Evolutionary conservation across 1,140 invertebrate species (phyloP).

Genomic region (Euborellia annulipes): DNA sequence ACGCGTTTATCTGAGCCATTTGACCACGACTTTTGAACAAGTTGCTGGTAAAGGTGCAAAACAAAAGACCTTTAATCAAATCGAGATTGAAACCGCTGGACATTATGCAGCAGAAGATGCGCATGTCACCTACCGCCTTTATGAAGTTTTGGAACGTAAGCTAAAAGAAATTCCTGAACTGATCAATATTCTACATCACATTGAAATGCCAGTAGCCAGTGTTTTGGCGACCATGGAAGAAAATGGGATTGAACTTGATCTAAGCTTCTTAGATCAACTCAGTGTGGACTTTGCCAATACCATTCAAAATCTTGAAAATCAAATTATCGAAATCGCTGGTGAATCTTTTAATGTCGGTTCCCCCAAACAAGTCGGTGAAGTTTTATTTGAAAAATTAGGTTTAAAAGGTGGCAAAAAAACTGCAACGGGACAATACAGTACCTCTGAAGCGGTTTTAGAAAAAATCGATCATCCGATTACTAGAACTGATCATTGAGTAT

Average conservation of each 20-base stretch:
- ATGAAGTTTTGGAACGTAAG: background rate
- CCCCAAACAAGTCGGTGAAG: slow-evolving; percentile 25
- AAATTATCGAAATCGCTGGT: slow-evolving; percentile 21
- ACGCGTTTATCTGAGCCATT: background rate
- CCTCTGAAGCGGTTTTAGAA: slow-evolving; percentile 19
- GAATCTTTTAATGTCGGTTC: slow-evolving; percentile 25
- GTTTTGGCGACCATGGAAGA: slow-evolving; percentile 8
- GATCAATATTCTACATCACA: background rate
- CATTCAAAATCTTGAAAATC: slow-evolving; percentile 21
- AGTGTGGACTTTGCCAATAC: slow-evolving; percentile 17
- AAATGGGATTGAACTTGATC: slow-evolving; percentile 7
- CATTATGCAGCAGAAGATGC: slow-evolving; percentile 6
- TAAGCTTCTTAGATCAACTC: background rate
- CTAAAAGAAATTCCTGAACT: background rate
- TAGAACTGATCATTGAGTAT: slow-evolving; percentile 22
- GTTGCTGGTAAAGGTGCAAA: background rate
- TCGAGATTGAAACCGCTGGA: background rate
- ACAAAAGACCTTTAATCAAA: background rate
- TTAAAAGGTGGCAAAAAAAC: slow-evolving; percentile 20
- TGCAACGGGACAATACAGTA: slow-evolving; percentile 17
- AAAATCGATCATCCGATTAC: slow-evolving; percentile 24
- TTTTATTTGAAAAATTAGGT: slow-evolving; percentile 27
- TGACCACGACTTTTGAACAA: background rate
- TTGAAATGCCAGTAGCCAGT: slow-evolving; percentile 7
- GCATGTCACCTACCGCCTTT: slow-evolving; percentile 6